phyloP scores from a whole-genome alignment of 2,888 invertebrate species.

The Crematogaster levior region DNA sequence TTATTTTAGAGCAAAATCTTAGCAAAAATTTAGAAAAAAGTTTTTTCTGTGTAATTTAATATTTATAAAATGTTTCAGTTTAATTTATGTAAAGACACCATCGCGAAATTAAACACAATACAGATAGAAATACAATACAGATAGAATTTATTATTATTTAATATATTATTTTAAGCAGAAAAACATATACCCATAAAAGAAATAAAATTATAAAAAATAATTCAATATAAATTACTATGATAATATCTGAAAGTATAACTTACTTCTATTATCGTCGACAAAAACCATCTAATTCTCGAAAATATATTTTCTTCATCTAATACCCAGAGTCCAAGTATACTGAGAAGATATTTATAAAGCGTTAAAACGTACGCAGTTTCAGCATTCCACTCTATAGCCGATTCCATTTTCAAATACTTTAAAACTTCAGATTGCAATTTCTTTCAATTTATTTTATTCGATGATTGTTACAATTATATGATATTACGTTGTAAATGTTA shows the following conservation, averaged over 20 bases:
- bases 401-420: constrained; percentile 1
- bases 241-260: constrained; percentile 39
- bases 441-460: not conserved
- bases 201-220: not conserved
- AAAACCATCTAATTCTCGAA: constrained; percentile 34
- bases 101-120: constrained; percentile 77
- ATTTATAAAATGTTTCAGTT: not conserved
- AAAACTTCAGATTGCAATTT: not conserved
- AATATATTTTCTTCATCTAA: constrained; percentile 13
- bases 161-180: too few relatives aligned
- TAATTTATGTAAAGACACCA: constrained; percentile 72
- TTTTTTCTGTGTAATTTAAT: not conserved
- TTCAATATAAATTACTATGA: not conserved
- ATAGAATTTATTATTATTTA: not conserved
- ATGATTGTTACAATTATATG: not conserved
- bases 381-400: not conserved
- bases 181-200: not conserved
- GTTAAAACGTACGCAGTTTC: not conserved
- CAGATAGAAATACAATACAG: too few relatives aligned
- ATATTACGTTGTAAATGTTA: not conserved
- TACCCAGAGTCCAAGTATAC: constrained; percentile 28
- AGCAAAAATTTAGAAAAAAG: too few relatives aligned
- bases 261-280: constrained; percentile 26
- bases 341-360: constrained; percentile 38
- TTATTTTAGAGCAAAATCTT: not conserved